Percentiles rank a stretch among this genome's conserved stretches.
These are phyloP conservation scores for Drosophila ironensis DNA, from an alignment of 1,140 invertebrate genomes.

Conservation along the genomic window DNA sequence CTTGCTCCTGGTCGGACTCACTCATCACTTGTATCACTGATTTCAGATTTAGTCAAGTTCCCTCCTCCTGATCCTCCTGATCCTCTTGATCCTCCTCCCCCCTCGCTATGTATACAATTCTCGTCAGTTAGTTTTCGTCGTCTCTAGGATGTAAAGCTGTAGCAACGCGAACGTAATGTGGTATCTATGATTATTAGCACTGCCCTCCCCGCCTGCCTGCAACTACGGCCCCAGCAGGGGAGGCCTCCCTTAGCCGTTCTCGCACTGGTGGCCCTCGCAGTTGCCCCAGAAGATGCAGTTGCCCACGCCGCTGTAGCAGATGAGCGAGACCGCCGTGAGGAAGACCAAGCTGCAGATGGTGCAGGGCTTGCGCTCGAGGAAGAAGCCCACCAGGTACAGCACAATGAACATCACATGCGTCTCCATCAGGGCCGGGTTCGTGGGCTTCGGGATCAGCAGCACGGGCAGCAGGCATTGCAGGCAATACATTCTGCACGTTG, in stretches of 20 bases:
- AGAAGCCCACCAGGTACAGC: slow-evolving; percentile 95
- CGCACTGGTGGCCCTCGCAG: slow-evolving; percentile 89
- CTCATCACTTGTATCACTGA: slow-evolving; percentile 46
- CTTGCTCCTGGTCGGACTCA: slow-evolving; percentile 41
- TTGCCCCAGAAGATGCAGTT: slow-evolving; percentile 96
- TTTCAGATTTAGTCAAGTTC: slow-evolving; percentile 38
- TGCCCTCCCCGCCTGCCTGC: slow-evolving; percentile 26
- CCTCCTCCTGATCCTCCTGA: not conserved
- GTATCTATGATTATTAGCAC: slow-evolving; percentile 41
- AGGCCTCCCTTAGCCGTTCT: slow-evolving; percentile 83
- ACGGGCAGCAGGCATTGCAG: slow-evolving; percentile 99
- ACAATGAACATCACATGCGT: slow-evolving; percentile 99
- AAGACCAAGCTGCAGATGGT: slow-evolving; percentile 98
- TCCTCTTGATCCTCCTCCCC: not conserved
- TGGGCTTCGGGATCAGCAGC: slow-evolving; percentile 97
- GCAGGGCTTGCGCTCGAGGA: slow-evolving; percentile 97
- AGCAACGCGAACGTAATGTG: slow-evolving; percentile 50
- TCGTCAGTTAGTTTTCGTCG: not conserved
- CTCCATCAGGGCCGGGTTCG: slow-evolving; percentile 95
- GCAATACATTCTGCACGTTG: slow-evolving; percentile 97
- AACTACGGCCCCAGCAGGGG: slow-evolving; percentile 24
- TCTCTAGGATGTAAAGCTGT: slow-evolving; percentile 40
- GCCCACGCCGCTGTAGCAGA: slow-evolving; percentile 97
- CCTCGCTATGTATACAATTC: not conserved
- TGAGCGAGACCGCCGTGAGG: slow-evolving; percentile 93